phyloP scores from a whole-genome alignment of 1,140 invertebrate genomes.

The Babylonia areolata region DNA sequence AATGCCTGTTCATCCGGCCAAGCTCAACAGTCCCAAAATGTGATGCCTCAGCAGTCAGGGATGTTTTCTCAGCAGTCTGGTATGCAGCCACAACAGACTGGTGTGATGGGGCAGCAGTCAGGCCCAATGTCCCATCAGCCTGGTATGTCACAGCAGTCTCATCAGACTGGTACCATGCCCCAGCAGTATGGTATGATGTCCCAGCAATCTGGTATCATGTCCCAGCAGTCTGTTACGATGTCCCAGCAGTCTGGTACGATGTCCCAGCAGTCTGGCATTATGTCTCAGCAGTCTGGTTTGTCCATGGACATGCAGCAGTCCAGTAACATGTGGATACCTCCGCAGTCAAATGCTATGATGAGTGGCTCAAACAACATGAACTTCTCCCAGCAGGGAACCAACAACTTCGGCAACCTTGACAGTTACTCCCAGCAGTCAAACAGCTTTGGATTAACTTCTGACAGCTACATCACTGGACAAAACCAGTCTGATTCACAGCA shows the following conservation, averaged over 20 bases:
- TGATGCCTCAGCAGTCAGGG: neutral
- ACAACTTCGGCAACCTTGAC: too few relatives aligned
- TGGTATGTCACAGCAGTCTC: neutral
- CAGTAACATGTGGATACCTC: neutral
- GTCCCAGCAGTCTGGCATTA: neutral
- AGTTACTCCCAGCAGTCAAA: too few relatives aligned
- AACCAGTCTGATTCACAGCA: neutral
- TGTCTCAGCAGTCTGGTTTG: neutral
- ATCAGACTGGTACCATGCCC: neutral
- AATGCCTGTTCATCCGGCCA: neutral
- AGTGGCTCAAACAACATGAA: neutral
- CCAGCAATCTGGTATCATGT: neutral
- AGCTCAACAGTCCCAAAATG: neutral
- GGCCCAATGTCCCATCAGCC: neutral
- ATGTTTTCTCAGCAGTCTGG: neutral
- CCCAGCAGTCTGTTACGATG: neutral
- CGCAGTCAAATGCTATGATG: neutral
- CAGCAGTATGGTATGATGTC: slow-evolving; percentile 1
- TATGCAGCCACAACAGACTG: neutral
- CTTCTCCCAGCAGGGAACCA: too few relatives aligned
- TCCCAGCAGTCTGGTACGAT: neutral
- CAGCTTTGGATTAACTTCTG: neutral
- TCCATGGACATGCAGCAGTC: neutral
- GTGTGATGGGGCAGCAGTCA: neutral
- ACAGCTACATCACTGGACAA: neutral